Evolutionary conservation across 2,888 invertebrate genomes (phyloP), one percentile per base, ranked within the genome.

Genomic region (Caenorhabditis imperialis): DNA sequence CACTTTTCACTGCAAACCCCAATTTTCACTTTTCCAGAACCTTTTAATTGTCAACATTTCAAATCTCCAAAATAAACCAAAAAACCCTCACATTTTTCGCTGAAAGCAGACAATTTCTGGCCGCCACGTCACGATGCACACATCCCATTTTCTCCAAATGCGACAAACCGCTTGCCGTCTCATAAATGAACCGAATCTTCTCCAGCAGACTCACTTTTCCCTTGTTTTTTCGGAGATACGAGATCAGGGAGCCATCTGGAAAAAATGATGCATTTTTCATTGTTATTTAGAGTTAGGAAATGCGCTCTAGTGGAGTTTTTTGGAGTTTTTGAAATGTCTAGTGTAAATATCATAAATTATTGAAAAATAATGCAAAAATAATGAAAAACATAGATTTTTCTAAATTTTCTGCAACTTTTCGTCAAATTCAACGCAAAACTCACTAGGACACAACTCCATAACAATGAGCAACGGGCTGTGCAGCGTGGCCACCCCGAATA

Each of bases 71-170:
- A n/a, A n/a, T n/a, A n/a, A n/a, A n/a, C n/a, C n/a, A n/a, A n/a
- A n/a, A n/a, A n/a, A n/a, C n/a, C n/a, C 30, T 44, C 14, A 71
- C 78, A 50, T 69, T 70, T 27, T 61, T 76, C 14, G 70, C 55
- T 2, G 79, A 73, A 12, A 88, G 75, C 12, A 94, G 90, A 87
- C 94, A 94, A 88, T 94, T 94, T 62, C 94, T 91, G 73, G 94
- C 94, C 0, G 94, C 94, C 65, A 94, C 90, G 88, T 94, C 94
- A 50, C 94, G 90, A 89, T 94, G 94, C 0, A 94, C 94, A 89
- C 94, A 94, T 84, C 93, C 91, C 83, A 93, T 92, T 0, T 92
- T 91, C 0, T 94, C 93, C 25, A 94, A 90, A 87, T 94, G 94
- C 71, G 92, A 91, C 93, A 94, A 93, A 0, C 94, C 94, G 12